Conservation (phyloP, 2,888 invertebrate species). For the Noctuana brunneofusca region DNA sequence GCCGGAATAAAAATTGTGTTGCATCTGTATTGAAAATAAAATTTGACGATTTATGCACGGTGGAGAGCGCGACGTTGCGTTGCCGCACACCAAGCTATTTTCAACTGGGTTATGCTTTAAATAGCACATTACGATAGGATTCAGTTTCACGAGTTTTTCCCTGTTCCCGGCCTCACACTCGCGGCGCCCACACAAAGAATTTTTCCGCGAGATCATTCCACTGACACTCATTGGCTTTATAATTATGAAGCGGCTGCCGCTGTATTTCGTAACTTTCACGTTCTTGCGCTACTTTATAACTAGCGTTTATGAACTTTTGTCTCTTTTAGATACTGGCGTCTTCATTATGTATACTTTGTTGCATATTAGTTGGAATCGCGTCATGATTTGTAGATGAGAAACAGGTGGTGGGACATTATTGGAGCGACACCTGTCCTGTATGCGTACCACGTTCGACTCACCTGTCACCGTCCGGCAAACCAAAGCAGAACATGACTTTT, state of each 20-base stretch:
- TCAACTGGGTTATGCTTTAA: conserved; percentile 81
- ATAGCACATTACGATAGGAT: conserved; percentile 82
- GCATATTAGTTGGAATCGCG: conserved; percentile 12
- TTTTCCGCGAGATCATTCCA: conserved; percentile 62
- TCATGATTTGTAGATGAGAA: conserved; percentile 19
- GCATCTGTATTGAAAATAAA: conserved; percentile 77
- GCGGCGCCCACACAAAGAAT: conserved; percentile 68
- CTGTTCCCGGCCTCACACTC: conserved; percentile 68
- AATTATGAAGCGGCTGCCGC: conserved; percentile 33
- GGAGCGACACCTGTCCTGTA: conserved; percentile 49
- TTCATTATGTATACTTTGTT: conserved; percentile 35
- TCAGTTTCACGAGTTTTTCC: conserved; percentile 82
- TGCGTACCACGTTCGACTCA: conserved; percentile 43
- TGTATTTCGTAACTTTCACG: conserved; percentile 37
- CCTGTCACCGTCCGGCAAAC: conserved; percentile 45
- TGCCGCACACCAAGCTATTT: conserved; percentile 80
- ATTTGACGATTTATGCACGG: conserved; percentile 78
- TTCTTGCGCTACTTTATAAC: conserved; percentile 27
- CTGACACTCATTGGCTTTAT: conserved; percentile 56
- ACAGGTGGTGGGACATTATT: conserved; percentile 43
- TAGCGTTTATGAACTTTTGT: conserved; percentile 35
- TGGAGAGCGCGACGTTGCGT: conserved; percentile 76
- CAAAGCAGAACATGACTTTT: conserved; percentile 37
- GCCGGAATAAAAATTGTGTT: conserved; percentile 58
- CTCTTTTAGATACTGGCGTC: conserved; percentile 38